Evolutionary conservation across 2,797 vertebrate genomes (phyloP).

Genomic region (Xerus rutilus): DNA sequence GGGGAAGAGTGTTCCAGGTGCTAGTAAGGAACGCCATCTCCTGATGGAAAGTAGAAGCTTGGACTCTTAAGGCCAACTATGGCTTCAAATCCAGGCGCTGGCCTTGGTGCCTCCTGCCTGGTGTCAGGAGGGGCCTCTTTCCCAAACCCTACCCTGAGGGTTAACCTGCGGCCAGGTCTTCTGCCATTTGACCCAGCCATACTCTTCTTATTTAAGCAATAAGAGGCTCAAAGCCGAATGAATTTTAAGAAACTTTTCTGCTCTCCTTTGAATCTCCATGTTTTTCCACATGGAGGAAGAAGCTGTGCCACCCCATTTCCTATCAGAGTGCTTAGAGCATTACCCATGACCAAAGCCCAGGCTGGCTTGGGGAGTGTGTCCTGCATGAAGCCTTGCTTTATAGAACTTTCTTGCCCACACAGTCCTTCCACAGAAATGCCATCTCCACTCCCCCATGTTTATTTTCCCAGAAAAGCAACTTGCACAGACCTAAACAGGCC

Average conservation of each 20-base stretch:
- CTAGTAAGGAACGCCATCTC: background rate
- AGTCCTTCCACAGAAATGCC: background rate
- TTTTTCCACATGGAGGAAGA: slow-evolving; percentile 1
- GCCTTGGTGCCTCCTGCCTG: background rate
- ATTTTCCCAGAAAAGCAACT: background rate
- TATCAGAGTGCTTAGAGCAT: background rate
- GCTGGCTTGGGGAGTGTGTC: background rate
- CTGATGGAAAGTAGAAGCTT: background rate
- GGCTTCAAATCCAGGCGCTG: background rate
- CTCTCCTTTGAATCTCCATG: background rate
- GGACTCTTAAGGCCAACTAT: background rate
- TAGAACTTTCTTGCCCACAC: background rate
- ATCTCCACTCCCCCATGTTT: background rate
- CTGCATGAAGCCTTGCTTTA: background rate
- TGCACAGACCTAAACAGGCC: background rate
- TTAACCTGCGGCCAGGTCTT: background rate
- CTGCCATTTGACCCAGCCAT: background rate
- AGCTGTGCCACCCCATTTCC: background rate
- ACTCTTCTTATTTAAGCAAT: slow-evolving; percentile 74
- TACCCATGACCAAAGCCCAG: background rate
- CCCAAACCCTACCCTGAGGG: background rate
- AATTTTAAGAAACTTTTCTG: background rate
- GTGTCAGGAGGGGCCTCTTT: background rate
- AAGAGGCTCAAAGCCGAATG: slow-evolving; percentile 45
- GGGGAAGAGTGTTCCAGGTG: background rate